These are phyloP conservation scores for Idaea biselata DNA, from an alignment of 2,888 invertebrate species.

Conservation along the genomic window DNA sequence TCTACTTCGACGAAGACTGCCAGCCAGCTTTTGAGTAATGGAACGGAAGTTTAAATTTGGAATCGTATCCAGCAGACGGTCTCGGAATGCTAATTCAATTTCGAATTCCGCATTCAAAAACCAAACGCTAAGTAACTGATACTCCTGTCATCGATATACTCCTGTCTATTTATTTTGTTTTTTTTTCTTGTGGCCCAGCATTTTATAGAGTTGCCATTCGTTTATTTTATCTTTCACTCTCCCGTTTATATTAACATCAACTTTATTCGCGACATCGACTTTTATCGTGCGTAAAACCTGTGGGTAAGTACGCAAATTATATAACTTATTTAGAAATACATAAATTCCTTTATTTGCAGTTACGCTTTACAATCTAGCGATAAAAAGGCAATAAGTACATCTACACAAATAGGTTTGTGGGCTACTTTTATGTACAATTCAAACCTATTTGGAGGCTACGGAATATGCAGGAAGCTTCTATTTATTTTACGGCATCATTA, in stretches of 20 bases:
- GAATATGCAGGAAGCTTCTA: too few species aligned
- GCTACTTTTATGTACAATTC: background rate
- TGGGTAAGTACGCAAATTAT: background rate
- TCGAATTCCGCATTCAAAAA: constrained; percentile 32
- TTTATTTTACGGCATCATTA: too few species aligned
- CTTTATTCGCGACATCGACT: background rate
- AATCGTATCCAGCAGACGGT: constrained; percentile 50
- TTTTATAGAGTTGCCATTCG: background rate
- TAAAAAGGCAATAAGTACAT: background rate
- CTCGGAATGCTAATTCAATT: constrained; percentile 50
- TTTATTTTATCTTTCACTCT: background rate
- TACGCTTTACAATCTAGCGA: background rate
- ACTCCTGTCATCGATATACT: too few species aligned
- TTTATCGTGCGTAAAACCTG: background rate
- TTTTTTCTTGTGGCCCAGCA: background rate
- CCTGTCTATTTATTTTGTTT: background rate
- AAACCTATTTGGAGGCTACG: background rate
- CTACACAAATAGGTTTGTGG: background rate
- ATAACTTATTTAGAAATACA: background rate
- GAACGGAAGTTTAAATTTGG: constrained; percentile 60
- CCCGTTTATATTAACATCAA: background rate
- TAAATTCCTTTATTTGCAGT: background rate
- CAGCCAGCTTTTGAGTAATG: constrained; percentile 35
- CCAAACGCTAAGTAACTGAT: constrained; percentile 29
- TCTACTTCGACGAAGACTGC: background rate